Evolutionary conservation across 2,888 invertebrate species (phyloP).

Genomic region (Apamea crenata): DNA sequence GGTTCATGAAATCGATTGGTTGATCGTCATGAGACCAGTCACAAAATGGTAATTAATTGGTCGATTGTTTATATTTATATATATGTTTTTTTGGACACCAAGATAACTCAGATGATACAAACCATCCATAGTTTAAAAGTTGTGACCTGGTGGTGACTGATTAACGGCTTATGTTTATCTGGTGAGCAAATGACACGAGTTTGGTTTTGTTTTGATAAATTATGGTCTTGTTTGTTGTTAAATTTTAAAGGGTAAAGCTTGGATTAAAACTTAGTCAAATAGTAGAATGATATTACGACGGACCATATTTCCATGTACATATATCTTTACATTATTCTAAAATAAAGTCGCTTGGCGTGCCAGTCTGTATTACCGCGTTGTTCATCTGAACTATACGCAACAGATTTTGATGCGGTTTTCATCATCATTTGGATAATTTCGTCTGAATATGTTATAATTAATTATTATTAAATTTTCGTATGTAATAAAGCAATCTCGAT

Average conservation of each 20-base stretch:
- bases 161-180: background rate
- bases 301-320: background rate
- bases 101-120: background rate
- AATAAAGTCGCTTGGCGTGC: background rate
- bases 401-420: background rate
- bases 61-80: background rate
- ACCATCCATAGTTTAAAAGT: background rate
- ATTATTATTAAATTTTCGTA: background rate
- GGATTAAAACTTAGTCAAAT: background rate
- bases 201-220: background rate
- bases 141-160: no score
- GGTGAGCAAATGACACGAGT: background rate
- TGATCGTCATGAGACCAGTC: no score
- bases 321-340: background rate
- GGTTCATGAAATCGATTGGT: background rate
- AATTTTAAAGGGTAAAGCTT: background rate
- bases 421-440: background rate
- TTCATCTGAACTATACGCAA: background rate
- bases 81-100: background rate
- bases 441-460: background rate
- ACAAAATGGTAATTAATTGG: background rate
- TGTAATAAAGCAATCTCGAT: background rate
- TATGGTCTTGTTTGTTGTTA: background rate
- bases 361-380: background rate
- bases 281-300: background rate